Base-by-base conservation (phyloP, 2,888 invertebrate species). In the Itoplectis maculator region DNA sequence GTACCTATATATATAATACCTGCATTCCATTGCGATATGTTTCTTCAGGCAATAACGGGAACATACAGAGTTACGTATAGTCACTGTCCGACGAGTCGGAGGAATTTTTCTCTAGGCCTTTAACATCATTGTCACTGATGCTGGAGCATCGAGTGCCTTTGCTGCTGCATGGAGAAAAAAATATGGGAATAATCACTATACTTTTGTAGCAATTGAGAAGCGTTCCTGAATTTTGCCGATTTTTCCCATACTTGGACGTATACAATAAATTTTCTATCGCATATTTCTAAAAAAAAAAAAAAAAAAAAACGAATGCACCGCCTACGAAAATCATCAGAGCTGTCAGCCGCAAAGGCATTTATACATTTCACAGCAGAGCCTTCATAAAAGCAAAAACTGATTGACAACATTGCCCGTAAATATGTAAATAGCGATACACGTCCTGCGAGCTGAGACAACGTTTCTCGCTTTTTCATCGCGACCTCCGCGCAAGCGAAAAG, bases 111-210 rank as follows among this genome's bases (percentile, higher is more conserved):
- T 29, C 40, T 20, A 66, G 35, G 29, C 23, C 65, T 63, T 42
- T 45, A 63, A 56, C 47, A 51, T 72, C 45, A 66, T 66, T 49
- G 66, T 18, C 23, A 51, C 63, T 40, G n/a, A n/a, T n/a, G 51
- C 8, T 37, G 35, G 23, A 54, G 37, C n/a, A 40, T n/a, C 56
- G 35, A 35, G 13, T 42, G 18, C 37, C n/a, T 47, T 29, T 2
- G 29, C 51, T 45, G 29, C n/a, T n/a, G n/a, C n/a, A n/a, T n/a
- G n/a, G n/a, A n/a, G n/a, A n/a, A n/a, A n/a, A n/a, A n/a, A n/a
- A n/a, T n/a, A n/a, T n/a, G n/a, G n/a, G n/a, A n/a, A n/a, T n/a
- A n/a, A n/a, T n/a, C n/a, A n/a, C n/a, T n/a, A n/a, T n/a, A n/a
- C n/a, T n/a, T n/a, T n/a, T n/a, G n/a, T n/a, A n/a, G n/a, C n/a